Evolutionary conservation across 1,140 invertebrate species (phyloP).

Genomic region (Anagrus nilaparvatae): DNA sequence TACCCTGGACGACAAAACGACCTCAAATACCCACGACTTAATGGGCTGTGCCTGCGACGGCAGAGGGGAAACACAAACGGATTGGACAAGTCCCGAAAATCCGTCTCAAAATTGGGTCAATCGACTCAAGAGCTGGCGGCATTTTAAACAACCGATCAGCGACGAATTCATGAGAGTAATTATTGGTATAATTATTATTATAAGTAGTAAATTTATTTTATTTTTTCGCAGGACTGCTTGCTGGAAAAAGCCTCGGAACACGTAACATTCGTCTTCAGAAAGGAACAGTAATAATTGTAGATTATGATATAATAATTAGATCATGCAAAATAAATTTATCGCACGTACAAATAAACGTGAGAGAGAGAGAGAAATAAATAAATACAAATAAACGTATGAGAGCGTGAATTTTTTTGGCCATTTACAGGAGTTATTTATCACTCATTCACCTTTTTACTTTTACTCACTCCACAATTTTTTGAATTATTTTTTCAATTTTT

Average conservation of each 20-base stretch:
- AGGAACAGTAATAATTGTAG: too few species aligned
- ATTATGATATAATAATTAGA: too few species aligned
- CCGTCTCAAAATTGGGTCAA: constrained; percentile 35
- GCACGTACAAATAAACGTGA: too few species aligned
- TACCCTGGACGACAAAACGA: constrained; percentile 24
- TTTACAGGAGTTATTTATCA: too few species aligned
- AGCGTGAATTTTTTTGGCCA: too few species aligned
- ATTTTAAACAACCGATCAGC: constrained; percentile 28
- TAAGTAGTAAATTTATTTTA: not conserved
- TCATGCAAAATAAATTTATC: too few species aligned
- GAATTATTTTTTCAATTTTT: too few species aligned
- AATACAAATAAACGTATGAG: too few species aligned
- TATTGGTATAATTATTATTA: not conserved
- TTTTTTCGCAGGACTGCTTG: constrained; percentile 25
- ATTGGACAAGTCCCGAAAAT: constrained; percentile 15
- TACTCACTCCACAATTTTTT: too few species aligned
- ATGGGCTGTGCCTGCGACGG: constrained; percentile 29
- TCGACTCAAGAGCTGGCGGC: constrained; percentile 31
- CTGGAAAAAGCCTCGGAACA: constrained; percentile 20
- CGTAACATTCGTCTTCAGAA: constrained; percentile 31
- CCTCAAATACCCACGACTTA: constrained; percentile 32
- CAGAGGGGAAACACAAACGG: constrained; percentile 15
- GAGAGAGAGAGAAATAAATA: too few species aligned
- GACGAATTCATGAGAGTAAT: constrained; percentile 23
- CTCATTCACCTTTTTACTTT: too few species aligned